Base-by-base conservation (phyloP, 2,797 vertebrate genomes). In the Chrysocyon brachyurus region DNA sequence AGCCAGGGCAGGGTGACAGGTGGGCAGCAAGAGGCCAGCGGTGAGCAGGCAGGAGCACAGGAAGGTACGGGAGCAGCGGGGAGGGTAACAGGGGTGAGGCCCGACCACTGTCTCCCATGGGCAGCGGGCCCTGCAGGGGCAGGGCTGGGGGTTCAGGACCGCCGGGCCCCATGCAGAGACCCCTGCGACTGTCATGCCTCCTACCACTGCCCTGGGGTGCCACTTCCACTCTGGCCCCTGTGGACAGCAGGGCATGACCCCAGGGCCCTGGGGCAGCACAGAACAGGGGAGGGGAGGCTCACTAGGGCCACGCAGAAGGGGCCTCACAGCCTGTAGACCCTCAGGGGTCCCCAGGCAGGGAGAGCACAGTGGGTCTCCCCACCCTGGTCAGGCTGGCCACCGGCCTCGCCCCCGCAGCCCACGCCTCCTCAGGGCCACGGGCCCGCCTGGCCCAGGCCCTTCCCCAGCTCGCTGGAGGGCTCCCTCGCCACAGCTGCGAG, bases 1-100 rank as follows among this genome's bases (percentile, higher is more conserved):
- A 98, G 98, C 93, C 98, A 97, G 96, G 98, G 57, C 2, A 3
- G 97, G 98, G 98, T 2, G 52, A 16, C 26, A 36, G 33, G 46
- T 17, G 26, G 73, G 73, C 14, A 4, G 73, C 73, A 17, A 28
- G 46, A 75, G 73, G 73, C 73, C 73, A 52, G 73, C 46, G 26
- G 77, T n/a, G 52, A 72, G 22, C 5, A 61, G 33, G 28, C n/a
- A 6, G 73, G 40, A 26, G 33, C 40, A 6, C 17, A n/a, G n/a
- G 66, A 16, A 31, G 52, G 91, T 2, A 3, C 22, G 1, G 15
- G 59, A 40, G 66, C 46, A 21, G 8, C 21, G 0, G 2, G 31
- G 31, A 22, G 15, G 9, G 33, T 36, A 64, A 5, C 24, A 15
- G 16, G 54, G 78, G 26, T 17, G 3, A 33, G 88, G 68, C 15